phyloP scores from a whole-genome alignment of 2,797 vertebrate genomes.

The Monodelphis domestica region DNA sequence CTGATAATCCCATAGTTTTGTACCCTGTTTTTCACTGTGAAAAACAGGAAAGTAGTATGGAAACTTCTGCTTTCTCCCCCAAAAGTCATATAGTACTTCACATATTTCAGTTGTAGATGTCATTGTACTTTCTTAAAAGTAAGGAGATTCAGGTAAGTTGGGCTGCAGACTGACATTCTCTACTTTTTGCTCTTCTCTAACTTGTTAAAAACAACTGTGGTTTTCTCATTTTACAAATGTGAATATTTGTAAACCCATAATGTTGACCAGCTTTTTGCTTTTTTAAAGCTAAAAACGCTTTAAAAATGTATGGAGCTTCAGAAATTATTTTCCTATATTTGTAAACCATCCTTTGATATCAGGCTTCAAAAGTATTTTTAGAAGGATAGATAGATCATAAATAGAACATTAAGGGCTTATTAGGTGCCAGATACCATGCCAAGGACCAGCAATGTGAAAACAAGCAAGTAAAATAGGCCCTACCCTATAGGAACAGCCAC shows the following conservation, averaged over 20 bases:
- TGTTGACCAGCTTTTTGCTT: conserved; percentile 27
- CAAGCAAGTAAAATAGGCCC: no score
- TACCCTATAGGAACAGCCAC: not conserved
- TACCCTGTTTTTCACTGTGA: not conserved
- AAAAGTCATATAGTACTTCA: not conserved
- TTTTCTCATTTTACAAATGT: conserved; percentile 31
- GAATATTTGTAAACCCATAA: not conserved
- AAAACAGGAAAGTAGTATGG: not conserved
- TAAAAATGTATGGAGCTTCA: not conserved
- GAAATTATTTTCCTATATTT: conserved; percentile 8
- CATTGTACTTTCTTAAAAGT: not conserved
- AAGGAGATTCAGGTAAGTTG: not conserved
- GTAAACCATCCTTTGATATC: not conserved
- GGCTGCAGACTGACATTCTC: not conserved
- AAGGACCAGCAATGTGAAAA: not conserved
- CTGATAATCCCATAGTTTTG: not conserved
- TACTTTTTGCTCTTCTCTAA: not conserved
- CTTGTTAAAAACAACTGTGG: not conserved
- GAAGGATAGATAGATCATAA: no score
- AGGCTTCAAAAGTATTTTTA: not conserved
- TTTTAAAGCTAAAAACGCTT: conserved; percentile 15
- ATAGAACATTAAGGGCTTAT: no score
- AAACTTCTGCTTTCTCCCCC: not conserved
- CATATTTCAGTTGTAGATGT: not conserved
- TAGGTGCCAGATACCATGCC: not conserved